Percentiles rank a stretch among this genome's conserved stretches.
These are phyloP conservation scores for Percopsis transmontana DNA, from an alignment of 2,113 vertebrate genomes.

Conservation along the genomic window DNA sequence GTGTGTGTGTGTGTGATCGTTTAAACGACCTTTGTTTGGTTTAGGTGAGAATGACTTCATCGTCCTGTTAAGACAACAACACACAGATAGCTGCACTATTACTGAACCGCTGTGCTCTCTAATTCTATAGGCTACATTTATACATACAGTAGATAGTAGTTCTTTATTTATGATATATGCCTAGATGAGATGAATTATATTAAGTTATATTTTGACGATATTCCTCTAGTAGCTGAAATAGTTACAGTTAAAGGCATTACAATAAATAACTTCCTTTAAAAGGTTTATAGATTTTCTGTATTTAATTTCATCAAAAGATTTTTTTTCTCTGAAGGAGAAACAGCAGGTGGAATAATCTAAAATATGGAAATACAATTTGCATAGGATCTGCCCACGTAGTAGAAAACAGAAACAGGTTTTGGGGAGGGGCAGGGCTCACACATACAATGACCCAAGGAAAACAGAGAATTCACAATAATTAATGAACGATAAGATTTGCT, in stretches of 20 bases:
- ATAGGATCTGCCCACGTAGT: conserved; percentile 51
- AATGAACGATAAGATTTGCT: too few relatives aligned
- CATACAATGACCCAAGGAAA: not conserved
- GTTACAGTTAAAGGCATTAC: not conserved
- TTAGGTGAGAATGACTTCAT: conserved; percentile 54
- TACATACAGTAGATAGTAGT: too few relatives aligned
- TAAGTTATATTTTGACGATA: not conserved
- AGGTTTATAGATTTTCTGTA: not conserved
- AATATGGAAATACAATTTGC: conserved; percentile 78
- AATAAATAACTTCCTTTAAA: not conserved
- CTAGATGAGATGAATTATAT: too few relatives aligned
- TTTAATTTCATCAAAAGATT: too few relatives aligned
- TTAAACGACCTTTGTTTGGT: conserved; percentile 64
- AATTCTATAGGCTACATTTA: not conserved
- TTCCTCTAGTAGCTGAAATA: not conserved
- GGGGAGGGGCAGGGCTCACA: conserved; percentile 25
- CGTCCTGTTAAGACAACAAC: conserved; percentile 64
- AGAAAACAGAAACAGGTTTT: conserved; percentile 37
- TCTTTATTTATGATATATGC: too few relatives aligned
- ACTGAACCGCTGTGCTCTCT: not conserved
- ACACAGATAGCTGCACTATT: conserved; percentile 5
- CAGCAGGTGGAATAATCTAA: conserved; percentile 73
- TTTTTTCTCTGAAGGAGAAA: conserved; percentile 7
- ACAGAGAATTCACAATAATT: too few relatives aligned
- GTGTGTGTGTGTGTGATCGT: conserved; percentile 34